Evolutionary conservation across 2,888 invertebrate species (phyloP), one percentile per base, ranked within the genome.

Genomic region (Parelbella ahira): DNA sequence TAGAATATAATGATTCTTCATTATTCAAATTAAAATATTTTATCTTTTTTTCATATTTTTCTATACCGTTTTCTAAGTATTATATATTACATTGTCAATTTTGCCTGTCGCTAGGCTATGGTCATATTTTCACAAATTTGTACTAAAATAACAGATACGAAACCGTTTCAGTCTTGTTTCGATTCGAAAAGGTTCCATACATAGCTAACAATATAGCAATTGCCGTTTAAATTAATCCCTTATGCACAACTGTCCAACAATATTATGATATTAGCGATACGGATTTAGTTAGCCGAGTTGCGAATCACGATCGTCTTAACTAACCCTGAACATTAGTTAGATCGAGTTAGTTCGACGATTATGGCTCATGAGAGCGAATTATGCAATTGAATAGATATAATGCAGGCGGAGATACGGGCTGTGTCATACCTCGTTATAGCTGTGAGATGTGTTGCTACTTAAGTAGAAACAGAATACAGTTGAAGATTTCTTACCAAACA

Each of bases 251-350:
- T 11, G 11, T 25, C 25, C 12, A 11, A 25, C n/a, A n/a, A n/a
- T 25, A n/a, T 11, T 25, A 25, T 25, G 12, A 25, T 12, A 25
- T 11, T 10, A 2, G 3, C 5, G 25, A 25, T n/a, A 12, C 11
- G 7, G 25, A 11, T 25, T 3, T 8, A 25, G 25, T 25, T 25
- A 25, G 11, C 11, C n/a, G 3, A 25, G 11, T 25, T 25, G n/a
- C 25, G 2, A 25, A 11, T 25, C 12, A n/a, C 6, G 25, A 25
- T 25, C 25, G 25, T 11, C 6, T 25, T 25, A 25, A 25, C 25
- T 25, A 6, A 11, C 25, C n/a, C 10, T 6, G n/a, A 25, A 11
- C 10, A n/a, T 10, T 11, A 8, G 11, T 6, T 8, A 5, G 11
- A 11, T 7, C 6, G 25, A 25, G n/a, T 10, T 25, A 9, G 25